These are phyloP conservation scores for Synaphobranchus kaupii DNA, from an alignment of 2,797 vertebrate genomes.

Conservation along the genomic window DNA sequence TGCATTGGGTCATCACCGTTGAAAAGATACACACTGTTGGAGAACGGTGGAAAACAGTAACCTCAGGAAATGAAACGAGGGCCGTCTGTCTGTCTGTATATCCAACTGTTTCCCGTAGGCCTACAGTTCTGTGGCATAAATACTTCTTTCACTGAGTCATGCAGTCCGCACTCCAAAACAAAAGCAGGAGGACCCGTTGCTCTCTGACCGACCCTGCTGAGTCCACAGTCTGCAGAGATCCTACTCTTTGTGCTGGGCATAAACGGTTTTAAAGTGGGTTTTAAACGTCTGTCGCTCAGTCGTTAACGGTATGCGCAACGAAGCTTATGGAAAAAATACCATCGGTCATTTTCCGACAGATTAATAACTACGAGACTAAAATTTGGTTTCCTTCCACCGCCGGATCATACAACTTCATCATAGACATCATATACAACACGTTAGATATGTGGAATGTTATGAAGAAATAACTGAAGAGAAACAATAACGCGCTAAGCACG, in stretches of 20 bases:
- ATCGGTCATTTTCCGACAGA: background rate
- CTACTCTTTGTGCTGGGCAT: slow-evolving; percentile 59
- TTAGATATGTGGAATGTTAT: background rate
- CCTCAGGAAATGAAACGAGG: slow-evolving; percentile 35
- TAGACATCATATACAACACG: background rate
- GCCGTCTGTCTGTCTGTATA: slow-evolving; percentile 33
- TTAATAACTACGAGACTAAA: background rate
- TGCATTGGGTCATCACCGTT: background rate
- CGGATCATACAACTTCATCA: background rate
- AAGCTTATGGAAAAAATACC: background rate
- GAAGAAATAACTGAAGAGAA: background rate
- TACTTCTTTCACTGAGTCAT: slow-evolving; percentile 71
- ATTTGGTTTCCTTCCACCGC: background rate
- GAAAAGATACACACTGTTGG: background rate
- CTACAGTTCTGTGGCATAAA: slow-evolving; percentile 61
- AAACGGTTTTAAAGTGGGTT: slow-evolving; percentile 61
- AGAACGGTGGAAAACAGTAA: background rate
- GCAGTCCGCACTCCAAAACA: slow-evolving; percentile 71
- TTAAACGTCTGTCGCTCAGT: slow-evolving; percentile 45
- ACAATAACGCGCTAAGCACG: background rate
- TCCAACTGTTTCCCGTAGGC: slow-evolving; percentile 52
- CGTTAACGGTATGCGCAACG: slow-evolving; percentile 21
- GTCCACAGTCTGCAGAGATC: slow-evolving; percentile 65
- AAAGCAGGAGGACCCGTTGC: slow-evolving; percentile 68
- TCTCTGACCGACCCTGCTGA: slow-evolving; percentile 63